These are phyloP conservation scores for Axea sp. DNA, from an alignment of 2,888 invertebrate genomes.

Conservation along the genomic window DNA sequence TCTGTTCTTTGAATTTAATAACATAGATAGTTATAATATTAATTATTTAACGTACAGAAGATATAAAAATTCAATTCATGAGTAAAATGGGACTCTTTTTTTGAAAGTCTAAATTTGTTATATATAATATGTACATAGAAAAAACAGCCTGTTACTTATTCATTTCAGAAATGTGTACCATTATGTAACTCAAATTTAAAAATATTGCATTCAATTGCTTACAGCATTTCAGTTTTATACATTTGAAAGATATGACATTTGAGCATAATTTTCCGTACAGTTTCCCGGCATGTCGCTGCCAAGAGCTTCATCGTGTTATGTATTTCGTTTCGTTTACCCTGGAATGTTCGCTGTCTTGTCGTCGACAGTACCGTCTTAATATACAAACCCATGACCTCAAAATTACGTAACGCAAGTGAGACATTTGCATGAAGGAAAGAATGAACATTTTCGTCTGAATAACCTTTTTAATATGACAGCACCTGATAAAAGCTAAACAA, in stretches of 20 bases:
- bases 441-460: background rate
- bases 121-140: constrained; percentile 50
- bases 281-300: constrained; percentile 29
- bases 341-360: constrained; percentile 48
- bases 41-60: constrained; percentile 11
- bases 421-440: constrained; percentile 20
- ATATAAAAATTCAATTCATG: no score
- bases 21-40: no score
- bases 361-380: constrained; percentile 44
- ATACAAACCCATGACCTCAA: constrained; percentile 47
- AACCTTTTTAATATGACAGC: constrained; percentile 2
- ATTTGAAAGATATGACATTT: constrained; percentile 54
- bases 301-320: constrained; percentile 37
- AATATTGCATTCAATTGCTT: constrained; percentile 43
- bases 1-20: no score
- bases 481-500: background rate
- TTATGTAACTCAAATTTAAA: constrained; percentile 33
- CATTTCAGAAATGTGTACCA: constrained; percentile 21
- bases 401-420: constrained; percentile 32
- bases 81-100: no score
- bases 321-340: constrained; percentile 55
- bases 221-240: constrained; percentile 36
- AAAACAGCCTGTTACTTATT: constrained; percentile 10
- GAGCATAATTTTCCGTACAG: constrained; percentile 45
- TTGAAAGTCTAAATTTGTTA: constrained; percentile 28